phyloP scores from a whole-genome alignment of 2,113 vertebrate species.

The Thymallus thymallus region DNA sequence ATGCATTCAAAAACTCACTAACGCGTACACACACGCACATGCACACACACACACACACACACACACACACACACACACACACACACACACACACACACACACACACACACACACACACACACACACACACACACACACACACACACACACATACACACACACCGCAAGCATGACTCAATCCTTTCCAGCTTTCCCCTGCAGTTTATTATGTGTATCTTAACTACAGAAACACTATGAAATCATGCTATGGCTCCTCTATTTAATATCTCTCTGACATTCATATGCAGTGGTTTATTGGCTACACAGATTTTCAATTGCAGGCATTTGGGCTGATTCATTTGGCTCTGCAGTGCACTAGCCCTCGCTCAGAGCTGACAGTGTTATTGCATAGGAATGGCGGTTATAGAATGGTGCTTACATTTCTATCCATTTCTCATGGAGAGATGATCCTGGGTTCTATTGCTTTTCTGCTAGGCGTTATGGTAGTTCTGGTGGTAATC shows the following conservation, averaged over 20 bases:
- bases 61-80: too few species aligned
- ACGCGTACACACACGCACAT: too few species aligned
- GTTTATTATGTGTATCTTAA: background rate
- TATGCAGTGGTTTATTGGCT: conserved; percentile 9
- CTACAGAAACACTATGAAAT: background rate
- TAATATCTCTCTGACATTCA: background rate
- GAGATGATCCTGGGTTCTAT: background rate
- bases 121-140: too few species aligned
- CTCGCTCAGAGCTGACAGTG: background rate
- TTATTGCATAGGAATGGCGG: conserved; percentile 16
- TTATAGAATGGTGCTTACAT: background rate
- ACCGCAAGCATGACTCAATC: background rate
- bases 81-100: too few species aligned
- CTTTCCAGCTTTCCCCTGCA: background rate
- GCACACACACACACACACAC: too few species aligned
- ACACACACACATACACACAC: too few species aligned
- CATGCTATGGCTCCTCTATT: background rate
- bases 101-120: too few species aligned
- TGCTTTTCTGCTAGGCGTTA: background rate
- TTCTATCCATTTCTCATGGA: background rate
- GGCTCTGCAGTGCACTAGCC: background rate
- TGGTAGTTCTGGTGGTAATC: background rate
- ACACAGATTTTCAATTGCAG: background rate
- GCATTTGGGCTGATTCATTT: conserved; percentile 7
- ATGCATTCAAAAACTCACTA: background rate